Base-by-base conservation (phyloP, 2,888 invertebrate genomes). In the Philereme vetulata region DNA sequence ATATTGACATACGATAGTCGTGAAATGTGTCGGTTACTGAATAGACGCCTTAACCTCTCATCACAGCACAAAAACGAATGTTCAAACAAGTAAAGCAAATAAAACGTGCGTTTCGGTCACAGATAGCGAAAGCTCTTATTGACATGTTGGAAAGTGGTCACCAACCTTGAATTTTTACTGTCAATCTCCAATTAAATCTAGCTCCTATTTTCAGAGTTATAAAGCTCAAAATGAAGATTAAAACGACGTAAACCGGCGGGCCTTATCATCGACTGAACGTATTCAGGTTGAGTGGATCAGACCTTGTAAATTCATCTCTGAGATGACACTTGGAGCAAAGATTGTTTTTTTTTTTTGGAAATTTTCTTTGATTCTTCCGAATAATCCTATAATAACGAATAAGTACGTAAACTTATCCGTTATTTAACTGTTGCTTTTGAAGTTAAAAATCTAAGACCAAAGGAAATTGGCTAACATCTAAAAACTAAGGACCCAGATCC, bases 51-150 rank as follows among this genome's bases (percentile, higher is more conserved):
- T 21, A 43, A 40, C 66, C 75, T 74, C 74, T 76, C 72, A 72
- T 75, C 76, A 74, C 66, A 75, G 67, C 68, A 76, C 64, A 81
- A 84, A 80, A 82, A 85, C 78, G 77, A 80, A 81, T 77, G 81
- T 82, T 79, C 77, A 84, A 90, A 89, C 75, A 82, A 78, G 76
- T 84, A 84, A 85, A 87, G 82, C 80, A 88, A 89, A 90, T 79
- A 88, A 82, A 82, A 80, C 79, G 71, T 72, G 64, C 74, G 79
- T 79, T 81, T 82, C 84, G 86, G 87, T 83, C 87, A 87, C 81
- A 82, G 90, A 90, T 88, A 91, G 90, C 90, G 91, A 91, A 91
- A 91, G 90, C 89, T 87, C 81, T 80, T 88, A 88, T 90, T 90
- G 90, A 90, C 90, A 87, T 81, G 88, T 85, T 90, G 84, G 91